Percentiles rank a stretch among this genome's conserved stretches.
phyloP scores from a whole-genome alignment of 2,888 invertebrate genomes.

The Fragum fragum region DNA sequence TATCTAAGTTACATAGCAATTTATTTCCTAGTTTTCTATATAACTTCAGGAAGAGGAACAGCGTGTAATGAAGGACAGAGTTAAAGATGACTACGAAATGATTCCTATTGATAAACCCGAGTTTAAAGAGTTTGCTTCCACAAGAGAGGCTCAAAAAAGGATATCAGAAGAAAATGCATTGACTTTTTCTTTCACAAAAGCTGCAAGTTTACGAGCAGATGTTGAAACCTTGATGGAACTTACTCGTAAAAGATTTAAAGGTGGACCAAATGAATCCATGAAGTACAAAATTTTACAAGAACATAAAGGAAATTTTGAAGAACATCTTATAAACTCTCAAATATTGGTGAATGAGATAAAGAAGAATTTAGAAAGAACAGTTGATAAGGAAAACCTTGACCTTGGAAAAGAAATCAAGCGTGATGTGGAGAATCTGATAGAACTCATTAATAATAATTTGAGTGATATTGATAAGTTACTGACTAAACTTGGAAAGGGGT shows the following conservation, averaged over 20 bases:
- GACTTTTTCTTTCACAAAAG: not conserved
- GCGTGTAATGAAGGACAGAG: not conserved
- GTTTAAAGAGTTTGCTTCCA: not conserved
- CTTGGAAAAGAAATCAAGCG: not conserved
- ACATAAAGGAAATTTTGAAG: not conserved
- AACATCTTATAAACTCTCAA: not conserved
- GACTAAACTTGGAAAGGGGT: not conserved
- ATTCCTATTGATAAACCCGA: not conserved
- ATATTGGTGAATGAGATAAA: not conserved
- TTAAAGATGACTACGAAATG: conserved; percentile 2
- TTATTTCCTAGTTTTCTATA: too few species aligned
- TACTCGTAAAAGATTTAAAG: not conserved
- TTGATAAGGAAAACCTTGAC: not conserved
- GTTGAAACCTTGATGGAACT: not conserved
- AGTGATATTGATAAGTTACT: not conserved
- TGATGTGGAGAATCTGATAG: not conserved
- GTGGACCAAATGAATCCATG: conserved; percentile 1
- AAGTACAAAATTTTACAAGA: conserved; percentile 1
- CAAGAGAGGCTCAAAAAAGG: not conserved
- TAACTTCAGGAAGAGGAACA: not conserved
- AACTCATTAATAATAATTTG: not conserved
- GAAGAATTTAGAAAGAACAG: not conserved
- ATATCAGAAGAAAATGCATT: not conserved
- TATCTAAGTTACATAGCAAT: too few species aligned
- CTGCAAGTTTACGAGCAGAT: not conserved